These are phyloP conservation scores for Apotomis capreana DNA, from an alignment of 2,888 invertebrate species.

Conservation along the genomic window DNA sequence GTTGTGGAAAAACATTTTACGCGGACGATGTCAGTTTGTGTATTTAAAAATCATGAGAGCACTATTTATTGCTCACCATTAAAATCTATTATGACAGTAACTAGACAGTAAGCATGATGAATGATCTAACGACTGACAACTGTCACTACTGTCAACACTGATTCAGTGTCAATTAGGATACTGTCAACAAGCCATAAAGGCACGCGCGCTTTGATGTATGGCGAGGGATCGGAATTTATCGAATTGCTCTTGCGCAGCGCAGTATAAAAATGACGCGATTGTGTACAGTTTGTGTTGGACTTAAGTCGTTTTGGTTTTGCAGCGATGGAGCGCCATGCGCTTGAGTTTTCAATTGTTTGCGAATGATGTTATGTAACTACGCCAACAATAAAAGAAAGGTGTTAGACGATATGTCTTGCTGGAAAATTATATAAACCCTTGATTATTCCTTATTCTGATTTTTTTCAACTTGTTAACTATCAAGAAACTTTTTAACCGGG, in stretches of 20 bases:
- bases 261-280: background rate
- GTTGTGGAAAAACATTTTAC: no score
- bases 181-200: conserved; percentile 40
- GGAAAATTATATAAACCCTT: no score
- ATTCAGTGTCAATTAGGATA: conserved; percentile 33
- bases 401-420: no score
- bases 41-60: no score
- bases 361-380: background rate
- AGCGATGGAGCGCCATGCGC: background rate
- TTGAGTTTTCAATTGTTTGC: background rate
- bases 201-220: conserved; percentile 32
- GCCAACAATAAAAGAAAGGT: no score
- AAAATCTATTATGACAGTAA: conserved; percentile 1
- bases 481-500: no score
- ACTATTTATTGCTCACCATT: no score
- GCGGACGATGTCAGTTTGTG: no score
- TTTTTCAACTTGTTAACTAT: no score
- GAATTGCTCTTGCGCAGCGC: conserved; percentile 13
- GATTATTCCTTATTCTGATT: no score
- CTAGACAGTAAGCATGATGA: conserved; percentile 15
- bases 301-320: background rate
- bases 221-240: conserved; percentile 29
- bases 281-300: background rate
- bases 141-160: conserved; percentile 26
- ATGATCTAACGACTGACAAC: conserved; percentile 20